These are phyloP conservation scores for Rhodinocichla rosea DNA, from an alignment of 2,113 vertebrate genomes.

Conservation along the genomic window DNA sequence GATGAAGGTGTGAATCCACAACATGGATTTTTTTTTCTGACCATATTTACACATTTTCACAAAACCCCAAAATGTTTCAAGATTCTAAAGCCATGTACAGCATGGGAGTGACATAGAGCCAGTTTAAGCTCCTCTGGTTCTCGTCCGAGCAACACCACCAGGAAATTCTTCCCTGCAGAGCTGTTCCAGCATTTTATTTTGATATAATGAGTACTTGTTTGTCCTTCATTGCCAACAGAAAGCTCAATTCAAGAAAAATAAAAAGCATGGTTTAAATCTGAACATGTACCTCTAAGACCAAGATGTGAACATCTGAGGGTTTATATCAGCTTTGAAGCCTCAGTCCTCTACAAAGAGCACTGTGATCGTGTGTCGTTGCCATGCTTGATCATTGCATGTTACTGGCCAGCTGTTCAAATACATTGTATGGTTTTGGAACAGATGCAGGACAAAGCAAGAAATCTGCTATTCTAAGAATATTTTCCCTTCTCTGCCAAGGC, in stretches of 20 bases:
- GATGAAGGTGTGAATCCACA: not conserved
- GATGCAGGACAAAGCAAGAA: slow-evolving; percentile 31
- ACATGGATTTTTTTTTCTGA: not conserved
- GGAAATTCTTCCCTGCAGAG: slow-evolving; percentile 21
- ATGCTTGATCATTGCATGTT: not conserved
- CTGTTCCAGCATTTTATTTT: slow-evolving; percentile 7
- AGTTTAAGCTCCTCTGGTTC: not conserved
- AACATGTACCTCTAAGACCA: not conserved
- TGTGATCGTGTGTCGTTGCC: not conserved
- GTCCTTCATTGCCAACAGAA: not conserved
- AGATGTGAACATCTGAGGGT: not conserved
- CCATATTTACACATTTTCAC: not conserved
- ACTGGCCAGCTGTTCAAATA: slow-evolving; percentile 57
- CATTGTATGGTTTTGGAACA: slow-evolving; percentile 10
- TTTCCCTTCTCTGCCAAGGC: slow-evolving; percentile 12
- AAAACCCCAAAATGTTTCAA: not conserved
- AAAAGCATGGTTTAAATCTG: not conserved
- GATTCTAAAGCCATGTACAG: not conserved
- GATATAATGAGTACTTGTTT: not conserved
- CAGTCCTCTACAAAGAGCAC: not conserved
- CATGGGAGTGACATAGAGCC: not conserved
- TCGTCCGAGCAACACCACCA: not conserved
- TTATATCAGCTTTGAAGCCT: slow-evolving; percentile 13
- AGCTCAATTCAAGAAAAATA: slow-evolving; percentile 13
- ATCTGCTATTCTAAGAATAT: slow-evolving; percentile 44